Conservation (phyloP, 1,140 invertebrate species). For the Caenorhabditis tropicalis region DNA sequence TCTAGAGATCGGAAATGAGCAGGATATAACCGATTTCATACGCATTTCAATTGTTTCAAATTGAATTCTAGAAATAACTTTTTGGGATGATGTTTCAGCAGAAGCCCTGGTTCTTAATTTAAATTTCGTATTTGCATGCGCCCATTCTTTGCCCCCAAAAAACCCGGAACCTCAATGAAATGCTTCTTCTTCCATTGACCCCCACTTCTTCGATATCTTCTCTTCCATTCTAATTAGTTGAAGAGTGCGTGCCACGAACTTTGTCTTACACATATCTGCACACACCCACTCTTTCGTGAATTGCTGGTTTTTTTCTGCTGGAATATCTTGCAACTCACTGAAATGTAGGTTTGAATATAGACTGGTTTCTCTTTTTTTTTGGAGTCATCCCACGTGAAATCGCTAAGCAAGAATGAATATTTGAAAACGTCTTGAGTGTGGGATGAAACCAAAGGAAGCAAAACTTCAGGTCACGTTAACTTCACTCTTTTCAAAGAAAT, state of each 20-base stretch:
- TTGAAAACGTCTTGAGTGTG: conserved; percentile 18
- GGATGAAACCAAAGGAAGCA: neutral
- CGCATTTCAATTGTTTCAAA: neutral
- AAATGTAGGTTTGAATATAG: neutral
- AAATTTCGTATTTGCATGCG: neutral
- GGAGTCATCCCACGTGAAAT: conserved; percentile 30
- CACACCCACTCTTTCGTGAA: neutral
- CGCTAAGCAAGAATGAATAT: conserved; percentile 30
- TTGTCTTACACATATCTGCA: neutral
- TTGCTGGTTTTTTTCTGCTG: neutral
- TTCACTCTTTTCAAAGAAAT: neutral
- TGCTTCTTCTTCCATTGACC: neutral
- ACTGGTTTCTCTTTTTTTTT: neutral
- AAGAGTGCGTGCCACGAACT: neutral
- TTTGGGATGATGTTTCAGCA: neutral
- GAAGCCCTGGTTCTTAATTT: neutral
- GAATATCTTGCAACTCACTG: neutral
- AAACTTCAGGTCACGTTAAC: neutral
- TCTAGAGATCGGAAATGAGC: neutral
- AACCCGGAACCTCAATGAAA: neutral
- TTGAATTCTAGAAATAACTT: neutral
- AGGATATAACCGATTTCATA: neutral
- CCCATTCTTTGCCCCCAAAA: neutral
- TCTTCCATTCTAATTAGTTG: conserved; percentile 6
- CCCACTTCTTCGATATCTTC: neutral